Conservation (phyloP, 2,797 vertebrate species). For the Coccyzus lansbergi region DNA sequence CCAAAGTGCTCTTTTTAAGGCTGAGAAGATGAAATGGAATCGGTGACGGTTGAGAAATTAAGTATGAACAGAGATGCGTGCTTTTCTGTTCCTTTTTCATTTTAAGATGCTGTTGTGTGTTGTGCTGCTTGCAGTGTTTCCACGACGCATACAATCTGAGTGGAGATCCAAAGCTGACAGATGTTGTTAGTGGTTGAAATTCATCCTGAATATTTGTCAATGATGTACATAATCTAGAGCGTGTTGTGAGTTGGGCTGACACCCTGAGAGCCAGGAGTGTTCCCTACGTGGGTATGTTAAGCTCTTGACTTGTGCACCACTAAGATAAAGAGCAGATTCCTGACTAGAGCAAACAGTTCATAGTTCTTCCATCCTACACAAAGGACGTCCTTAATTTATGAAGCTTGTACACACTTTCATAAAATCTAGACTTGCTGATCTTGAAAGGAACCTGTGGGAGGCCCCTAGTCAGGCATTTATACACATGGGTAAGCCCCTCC, state of each 20-base stretch:
- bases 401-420: no score
- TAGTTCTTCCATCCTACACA: no score
- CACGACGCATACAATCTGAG: neutral
- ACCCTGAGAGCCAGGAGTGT: neutral
- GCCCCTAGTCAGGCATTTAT: no score
- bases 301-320: no score
- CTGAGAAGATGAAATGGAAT: neutral
- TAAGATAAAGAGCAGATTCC: no score
- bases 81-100: neutral
- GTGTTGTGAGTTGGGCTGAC: accelerated
- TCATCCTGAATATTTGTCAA: neutral
- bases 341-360: no score
- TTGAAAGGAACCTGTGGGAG: no score
- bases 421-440: no score
- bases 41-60: neutral
- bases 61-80: neutral
- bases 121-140: neutral
- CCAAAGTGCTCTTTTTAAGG: neutral
- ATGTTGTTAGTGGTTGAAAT: neutral
- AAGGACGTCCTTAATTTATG: no score
- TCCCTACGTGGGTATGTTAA: neutral
- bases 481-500: no score
- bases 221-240: neutral
- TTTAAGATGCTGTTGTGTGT: neutral
- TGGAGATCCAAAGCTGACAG: neutral